phyloP scores from a whole-genome alignment of 2,113 vertebrate genomes.

The Heterotis niloticus region DNA sequence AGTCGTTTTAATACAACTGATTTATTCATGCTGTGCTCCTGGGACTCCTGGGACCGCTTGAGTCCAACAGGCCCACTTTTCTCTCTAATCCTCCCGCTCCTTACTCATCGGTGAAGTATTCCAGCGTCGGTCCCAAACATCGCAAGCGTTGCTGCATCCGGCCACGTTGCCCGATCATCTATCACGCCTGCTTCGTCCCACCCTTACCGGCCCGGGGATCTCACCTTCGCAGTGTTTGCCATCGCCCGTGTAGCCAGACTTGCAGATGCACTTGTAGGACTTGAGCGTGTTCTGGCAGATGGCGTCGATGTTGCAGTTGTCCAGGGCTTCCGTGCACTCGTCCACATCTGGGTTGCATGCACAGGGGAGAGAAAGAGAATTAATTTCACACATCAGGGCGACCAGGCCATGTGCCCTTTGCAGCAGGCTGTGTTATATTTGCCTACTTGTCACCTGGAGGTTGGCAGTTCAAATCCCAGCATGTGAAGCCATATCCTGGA shows the following conservation, averaged over 20 bases:
- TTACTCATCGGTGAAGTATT: constrained; percentile 11
- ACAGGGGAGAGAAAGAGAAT: constrained; percentile 21
- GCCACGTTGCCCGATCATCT: not conserved
- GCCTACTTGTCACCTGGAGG: too few species aligned
- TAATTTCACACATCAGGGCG: not conserved
- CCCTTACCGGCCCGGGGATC: not conserved
- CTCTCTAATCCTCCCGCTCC: not conserved
- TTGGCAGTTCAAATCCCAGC: too few species aligned
- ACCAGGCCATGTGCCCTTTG: too few species aligned
- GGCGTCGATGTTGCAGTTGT: constrained; percentile 79
- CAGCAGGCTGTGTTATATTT: too few species aligned
- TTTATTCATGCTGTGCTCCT: not conserved
- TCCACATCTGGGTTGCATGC: constrained; percentile 65
- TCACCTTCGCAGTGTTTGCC: constrained; percentile 98
- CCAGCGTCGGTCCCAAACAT: not conserved
- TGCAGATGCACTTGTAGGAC: constrained; percentile 80
- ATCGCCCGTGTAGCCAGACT: constrained; percentile 86
- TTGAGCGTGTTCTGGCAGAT: constrained; percentile 78
- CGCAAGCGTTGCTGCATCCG: not conserved
- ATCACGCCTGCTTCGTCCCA: not conserved
- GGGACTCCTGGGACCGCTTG: not conserved
- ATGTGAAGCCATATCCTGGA: too few species aligned
- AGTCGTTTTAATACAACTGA: not conserved
- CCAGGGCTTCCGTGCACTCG: constrained; percentile 72
- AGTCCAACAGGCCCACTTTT: not conserved